A percentile compares a stretch with the other conserved stretches of the same genome.
These are phyloP conservation scores for Mus minutoides DNA, from an alignment of 2,797 vertebrate genomes.

Conservation along the genomic window DNA sequence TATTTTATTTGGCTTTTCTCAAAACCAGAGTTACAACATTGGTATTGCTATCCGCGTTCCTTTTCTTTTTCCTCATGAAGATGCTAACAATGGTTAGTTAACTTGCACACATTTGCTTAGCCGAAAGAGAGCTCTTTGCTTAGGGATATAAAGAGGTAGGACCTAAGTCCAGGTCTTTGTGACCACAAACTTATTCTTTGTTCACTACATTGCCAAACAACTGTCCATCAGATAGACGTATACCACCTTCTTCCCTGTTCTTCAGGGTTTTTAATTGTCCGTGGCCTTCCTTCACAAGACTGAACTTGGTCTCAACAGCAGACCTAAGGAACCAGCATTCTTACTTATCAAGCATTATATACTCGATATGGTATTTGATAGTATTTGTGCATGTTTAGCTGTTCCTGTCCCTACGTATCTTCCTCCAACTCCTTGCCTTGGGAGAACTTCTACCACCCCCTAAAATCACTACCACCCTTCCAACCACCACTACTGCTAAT, in stretches of 20 bases:
- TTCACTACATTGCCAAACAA: neutral
- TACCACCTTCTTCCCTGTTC: neutral
- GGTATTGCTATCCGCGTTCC: neutral
- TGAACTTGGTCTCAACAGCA: neutral
- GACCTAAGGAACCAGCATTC: neutral
- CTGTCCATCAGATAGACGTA: neutral
- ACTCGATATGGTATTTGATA: neutral
- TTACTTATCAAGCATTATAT: no score
- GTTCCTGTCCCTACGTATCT: neutral
- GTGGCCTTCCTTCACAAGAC: neutral
- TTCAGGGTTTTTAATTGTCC: neutral
- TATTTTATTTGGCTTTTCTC: slow-evolving; percentile 39
- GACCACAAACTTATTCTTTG: slow-evolving; percentile 17
- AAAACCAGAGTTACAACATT: neutral
- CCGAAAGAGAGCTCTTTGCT: neutral
- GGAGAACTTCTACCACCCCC: neutral
- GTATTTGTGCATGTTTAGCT: neutral
- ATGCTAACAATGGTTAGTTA: neutral
- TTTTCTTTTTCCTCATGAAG: neutral
- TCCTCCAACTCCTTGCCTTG: neutral
- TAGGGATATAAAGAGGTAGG: neutral
- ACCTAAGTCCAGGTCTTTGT: slow-evolving; percentile 28
- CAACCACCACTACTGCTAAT: neutral
- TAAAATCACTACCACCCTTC: neutral
- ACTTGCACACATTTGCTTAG: neutral